Conservation (phyloP, 2,888 invertebrate species). For the Agriopis leucophaearia region DNA sequence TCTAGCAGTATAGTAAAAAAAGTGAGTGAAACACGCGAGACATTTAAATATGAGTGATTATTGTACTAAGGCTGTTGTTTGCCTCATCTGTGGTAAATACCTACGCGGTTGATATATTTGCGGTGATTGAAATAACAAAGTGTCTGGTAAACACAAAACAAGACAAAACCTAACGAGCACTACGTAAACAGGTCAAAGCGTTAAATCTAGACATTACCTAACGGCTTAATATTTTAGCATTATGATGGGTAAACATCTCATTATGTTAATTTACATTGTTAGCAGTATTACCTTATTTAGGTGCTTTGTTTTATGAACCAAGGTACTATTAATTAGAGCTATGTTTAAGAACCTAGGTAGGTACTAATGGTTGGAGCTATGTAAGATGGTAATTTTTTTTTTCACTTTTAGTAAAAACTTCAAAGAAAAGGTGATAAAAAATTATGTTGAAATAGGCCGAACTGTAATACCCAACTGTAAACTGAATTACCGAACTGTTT, state of each 20-base stretch:
- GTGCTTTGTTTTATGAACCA: slow-evolving; percentile 4
- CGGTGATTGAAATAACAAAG: neutral
- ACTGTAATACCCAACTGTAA: too few relatives aligned
- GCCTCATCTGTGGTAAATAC: too few relatives aligned
- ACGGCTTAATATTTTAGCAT: slow-evolving; percentile 5
- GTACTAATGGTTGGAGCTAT: too few relatives aligned
- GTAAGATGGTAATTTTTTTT: neutral
- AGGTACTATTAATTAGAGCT: neutral
- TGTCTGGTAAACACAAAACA: slow-evolving; percentile 2
- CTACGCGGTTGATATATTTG: neutral
- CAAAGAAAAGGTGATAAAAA: neutral
- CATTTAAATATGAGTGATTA: too few relatives aligned
- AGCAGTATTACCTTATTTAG: slow-evolving; percentile 2
- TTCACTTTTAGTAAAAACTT: neutral
- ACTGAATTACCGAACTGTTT: too few relatives aligned
- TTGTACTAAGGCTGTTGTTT: too few relatives aligned
- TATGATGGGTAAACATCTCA: slow-evolving; percentile 8
- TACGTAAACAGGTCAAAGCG: slow-evolving; percentile 6
- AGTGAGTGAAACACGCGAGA: too few relatives aligned
- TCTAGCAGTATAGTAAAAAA: too few relatives aligned
- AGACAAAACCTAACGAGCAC: neutral
- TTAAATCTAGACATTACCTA: slow-evolving; percentile 12
- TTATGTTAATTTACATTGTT: slow-evolving; percentile 23
- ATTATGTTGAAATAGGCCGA: neutral
- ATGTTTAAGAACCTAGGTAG: too few relatives aligned